These are phyloP conservation scores for Pachliopta kotzebuea DNA, from an alignment of 2,888 invertebrate species.

Conservation along the genomic window DNA sequence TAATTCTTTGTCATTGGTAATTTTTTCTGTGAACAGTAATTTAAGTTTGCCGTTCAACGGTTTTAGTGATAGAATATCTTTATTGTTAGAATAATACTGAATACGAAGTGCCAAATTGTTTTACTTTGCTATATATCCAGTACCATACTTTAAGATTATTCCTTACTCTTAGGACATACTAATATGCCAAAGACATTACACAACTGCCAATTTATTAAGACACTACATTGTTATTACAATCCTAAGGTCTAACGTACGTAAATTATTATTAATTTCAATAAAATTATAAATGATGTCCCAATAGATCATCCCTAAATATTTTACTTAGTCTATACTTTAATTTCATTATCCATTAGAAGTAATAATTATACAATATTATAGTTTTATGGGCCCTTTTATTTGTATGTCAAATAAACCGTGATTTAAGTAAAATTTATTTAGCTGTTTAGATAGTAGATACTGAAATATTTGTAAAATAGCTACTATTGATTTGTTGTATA, in stretches of 20 bases:
- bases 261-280: background rate
- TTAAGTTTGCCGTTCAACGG: background rate
- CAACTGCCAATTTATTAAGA: constrained; percentile 36
- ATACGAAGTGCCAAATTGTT: constrained; percentile 8
- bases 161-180: background rate
- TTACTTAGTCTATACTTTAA: background rate
- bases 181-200: constrained; percentile 18
- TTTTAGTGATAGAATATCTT: background rate
- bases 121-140: constrained; percentile 12
- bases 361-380: too few species aligned
- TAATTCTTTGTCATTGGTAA: too few species aligned
- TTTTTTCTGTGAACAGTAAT: too few species aligned
- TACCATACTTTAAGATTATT: constrained; percentile 2
- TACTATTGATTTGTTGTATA: constrained; percentile 10
- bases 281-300: background rate
- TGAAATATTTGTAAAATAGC: constrained; percentile 5
- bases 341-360: background rate
- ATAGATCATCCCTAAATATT: background rate
- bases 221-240: constrained; percentile 16
- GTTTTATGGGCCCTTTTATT: background rate
- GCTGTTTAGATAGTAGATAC: constrained; percentile 1
- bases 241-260: constrained; percentile 4
- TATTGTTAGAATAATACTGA: constrained; percentile 1
- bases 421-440: background rate
- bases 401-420: background rate